These are phyloP conservation scores for Peromyscus aztecus DNA, from an alignment of 2,797 vertebrate species.

Conservation along the genomic window DNA sequence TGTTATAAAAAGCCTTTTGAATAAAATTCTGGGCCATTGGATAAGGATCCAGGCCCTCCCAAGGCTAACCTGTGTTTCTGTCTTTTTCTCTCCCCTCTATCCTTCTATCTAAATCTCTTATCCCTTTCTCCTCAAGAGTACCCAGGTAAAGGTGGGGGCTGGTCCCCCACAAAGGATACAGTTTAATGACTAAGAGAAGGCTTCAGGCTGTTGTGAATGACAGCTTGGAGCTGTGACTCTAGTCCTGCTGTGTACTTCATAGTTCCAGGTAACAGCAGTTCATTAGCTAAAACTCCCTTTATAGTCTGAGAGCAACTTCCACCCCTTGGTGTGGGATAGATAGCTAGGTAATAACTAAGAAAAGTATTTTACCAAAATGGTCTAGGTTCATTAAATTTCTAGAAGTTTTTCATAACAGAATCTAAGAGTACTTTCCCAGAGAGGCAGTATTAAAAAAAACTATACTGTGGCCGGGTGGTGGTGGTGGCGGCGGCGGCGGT, in stretches of 20 bases:
- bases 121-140: too few relatives aligned
- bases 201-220: not conserved
- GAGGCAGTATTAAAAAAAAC: not conserved
- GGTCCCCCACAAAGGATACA: too few relatives aligned
- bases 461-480: not conserved
- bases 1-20: too few relatives aligned
- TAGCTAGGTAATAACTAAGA: not conserved
- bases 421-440: not conserved
- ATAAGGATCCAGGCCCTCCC: too few relatives aligned
- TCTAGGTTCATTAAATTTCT: not conserved
- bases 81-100: too few relatives aligned
- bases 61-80: too few relatives aligned
- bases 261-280: not conserved
- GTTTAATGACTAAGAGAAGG: not conserved
- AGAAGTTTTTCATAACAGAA: conserved; percentile 14
- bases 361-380: not conserved
- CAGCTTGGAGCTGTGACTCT: too few relatives aligned
- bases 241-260: not conserved
- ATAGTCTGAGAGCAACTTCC: not conserved
- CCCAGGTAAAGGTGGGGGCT: too few relatives aligned
- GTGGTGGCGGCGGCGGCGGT: too few relatives aligned
- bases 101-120: too few relatives aligned
- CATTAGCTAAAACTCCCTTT: not conserved
- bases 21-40: too few relatives aligned
- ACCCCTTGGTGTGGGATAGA: accelerated